Evolutionary conservation across 1,140 invertebrate genomes (phyloP).

Genomic region (Drosophila grimshawi): DNA sequence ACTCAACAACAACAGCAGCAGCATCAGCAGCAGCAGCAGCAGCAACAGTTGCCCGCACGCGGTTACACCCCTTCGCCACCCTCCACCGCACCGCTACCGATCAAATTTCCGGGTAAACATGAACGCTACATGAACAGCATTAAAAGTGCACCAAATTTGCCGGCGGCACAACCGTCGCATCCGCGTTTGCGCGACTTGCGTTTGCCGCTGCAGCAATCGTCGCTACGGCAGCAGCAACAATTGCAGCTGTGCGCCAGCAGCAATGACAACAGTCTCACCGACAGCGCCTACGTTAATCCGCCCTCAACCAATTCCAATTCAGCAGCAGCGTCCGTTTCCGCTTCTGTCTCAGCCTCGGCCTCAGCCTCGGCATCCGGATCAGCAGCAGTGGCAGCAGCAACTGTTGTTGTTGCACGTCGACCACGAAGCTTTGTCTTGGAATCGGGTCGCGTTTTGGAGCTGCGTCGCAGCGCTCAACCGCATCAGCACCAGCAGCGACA

Average conservation of each 20-base stretch:
- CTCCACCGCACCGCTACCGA: constrained; percentile 91
- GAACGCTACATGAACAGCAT: constrained; percentile 89
- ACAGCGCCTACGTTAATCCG: constrained; percentile 83
- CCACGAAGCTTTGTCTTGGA: constrained; percentile 82
- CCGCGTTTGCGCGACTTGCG: constrained; percentile 89
- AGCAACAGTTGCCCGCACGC: constrained; percentile 85
- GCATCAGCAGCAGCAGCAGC: constrained; percentile 8
- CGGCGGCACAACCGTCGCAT: constrained; percentile 88
- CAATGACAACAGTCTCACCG: constrained; percentile 87
- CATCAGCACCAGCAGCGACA: constrained; percentile 28
- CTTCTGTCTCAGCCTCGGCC: constrained; percentile 32
- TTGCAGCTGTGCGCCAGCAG: constrained; percentile 84
- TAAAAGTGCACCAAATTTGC: constrained; percentile 90
- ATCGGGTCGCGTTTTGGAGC: constrained; percentile 83
- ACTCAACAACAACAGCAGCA: constrained; percentile 46
- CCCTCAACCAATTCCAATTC: constrained; percentile 72
- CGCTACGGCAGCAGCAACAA: constrained; percentile 86
- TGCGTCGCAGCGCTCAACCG: constrained; percentile 83
- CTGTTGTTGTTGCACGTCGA: constrained; percentile 18
- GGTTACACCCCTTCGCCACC: constrained; percentile 91
- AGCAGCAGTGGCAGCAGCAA: neutral
- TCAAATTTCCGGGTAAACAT: constrained; percentile 89
- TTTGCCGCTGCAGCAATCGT: constrained; percentile 87
- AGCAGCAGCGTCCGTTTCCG: constrained; percentile 49
- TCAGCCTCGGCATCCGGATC: constrained; percentile 25